Evolutionary conservation across 2,797 vertebrate genomes (phyloP), one percentile per base, ranked within the genome.

Genomic region (Amphiprion clarkii): DNA sequence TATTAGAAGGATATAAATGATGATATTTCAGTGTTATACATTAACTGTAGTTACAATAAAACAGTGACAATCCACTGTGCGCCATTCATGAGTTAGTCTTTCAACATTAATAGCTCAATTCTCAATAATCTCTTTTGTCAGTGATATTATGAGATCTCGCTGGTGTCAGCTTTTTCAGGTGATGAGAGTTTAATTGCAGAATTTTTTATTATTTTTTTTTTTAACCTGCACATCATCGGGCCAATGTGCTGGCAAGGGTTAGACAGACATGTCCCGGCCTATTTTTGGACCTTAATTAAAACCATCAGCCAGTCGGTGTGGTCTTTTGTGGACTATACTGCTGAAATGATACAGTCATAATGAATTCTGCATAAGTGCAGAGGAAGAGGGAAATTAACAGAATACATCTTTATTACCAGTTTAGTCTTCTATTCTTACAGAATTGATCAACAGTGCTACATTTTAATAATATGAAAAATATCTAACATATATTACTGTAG

Each of bases 141-240:
- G 23, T 33, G 58, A 70, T 46, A 59, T 69, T 31, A 63, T 52
- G 69, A 82, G 59, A 71, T 46, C 54, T 64, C 58, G 68, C 76
- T 58, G 65, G 72, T 61, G 76, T 88, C 81, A 81, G 68, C 74
- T 65, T 71, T 83, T 83, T 71, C 33, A 77, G 48, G 61, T 53
- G 40, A 74, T 48, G n/a, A 65, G 52, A 61, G 53, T 73, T 54
- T 55, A 42, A 63, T 48, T 33, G 65, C 44, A 55, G 53, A 17
- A 12, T 44, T 44, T 44, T 36, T 36, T 39, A 39, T 58, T 23
- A 1, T 44, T 44, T 44, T 36, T 36, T 39, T 58, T 58, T 23
- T 14, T 3, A 1, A 7, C 51, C 71, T 80, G 62, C 46, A 71
- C 55, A 66, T 80, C 66, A 74, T 64, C 69, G 44, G 58, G 63